A percentile compares a stretch with the other conserved stretches of the same genome.
These are phyloP conservation scores for Myiotriccus ornatus DNA, from an alignment of 2,797 vertebrate species.

Conservation along the genomic window DNA sequence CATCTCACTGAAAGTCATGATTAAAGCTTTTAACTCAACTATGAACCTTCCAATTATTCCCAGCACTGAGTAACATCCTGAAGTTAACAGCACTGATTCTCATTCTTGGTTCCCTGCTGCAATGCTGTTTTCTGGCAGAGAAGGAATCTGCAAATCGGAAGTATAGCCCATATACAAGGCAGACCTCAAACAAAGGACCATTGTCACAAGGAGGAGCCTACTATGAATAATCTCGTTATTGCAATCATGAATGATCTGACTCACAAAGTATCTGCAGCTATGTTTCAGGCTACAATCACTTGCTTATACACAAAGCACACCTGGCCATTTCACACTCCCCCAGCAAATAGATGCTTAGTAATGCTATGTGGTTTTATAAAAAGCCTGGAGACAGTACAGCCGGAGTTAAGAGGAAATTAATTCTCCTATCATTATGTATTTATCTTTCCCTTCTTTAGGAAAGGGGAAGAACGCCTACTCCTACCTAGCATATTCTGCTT, in stretches of 20 bases:
- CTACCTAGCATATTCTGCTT: not conserved
- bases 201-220: not conserved
- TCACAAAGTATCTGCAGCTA: not conserved
- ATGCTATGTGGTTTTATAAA: not conserved
- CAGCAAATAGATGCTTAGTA: not conserved
- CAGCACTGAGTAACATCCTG: slow-evolving; percentile 10
- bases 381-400: not conserved
- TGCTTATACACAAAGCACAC: not conserved
- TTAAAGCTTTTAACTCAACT: not conserved
- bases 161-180: not conserved
- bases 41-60: slow-evolving; percentile 4
- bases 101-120: not conserved
- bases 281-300: not conserved
- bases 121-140: not conserved
- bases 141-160: slow-evolving; percentile 1
- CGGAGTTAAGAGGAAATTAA: not conserved
- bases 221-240: not conserved
- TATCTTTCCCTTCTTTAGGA: not conserved
- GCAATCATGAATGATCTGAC: not conserved
- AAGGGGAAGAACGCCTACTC: not conserved
- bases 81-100: not conserved
- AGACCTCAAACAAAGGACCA: slow-evolving; percentile 2
- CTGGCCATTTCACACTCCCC: not conserved
- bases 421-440: not conserved
- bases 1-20: not conserved